Evolutionary conservation across 92 coral and sea anemone genomes (phyloP).

Genomic region (Anthopleura xanthogrammica): DNA sequence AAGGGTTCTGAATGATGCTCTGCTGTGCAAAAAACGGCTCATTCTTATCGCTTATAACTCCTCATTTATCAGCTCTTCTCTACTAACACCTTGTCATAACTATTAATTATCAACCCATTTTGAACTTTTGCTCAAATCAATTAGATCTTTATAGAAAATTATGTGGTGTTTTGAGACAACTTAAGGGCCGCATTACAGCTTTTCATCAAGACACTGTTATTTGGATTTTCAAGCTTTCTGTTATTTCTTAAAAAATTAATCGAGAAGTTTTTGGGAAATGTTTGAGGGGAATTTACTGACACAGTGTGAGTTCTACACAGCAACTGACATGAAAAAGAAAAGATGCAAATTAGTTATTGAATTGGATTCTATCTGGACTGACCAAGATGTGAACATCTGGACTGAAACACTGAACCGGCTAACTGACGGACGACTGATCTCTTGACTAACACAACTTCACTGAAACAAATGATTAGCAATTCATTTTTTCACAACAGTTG

Average conservation of each 20-base stretch:
- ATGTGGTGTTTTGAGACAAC: not conserved
- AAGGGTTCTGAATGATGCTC: slow-evolving; percentile 5
- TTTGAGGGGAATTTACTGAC: slow-evolving; percentile 32
- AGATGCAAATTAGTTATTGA: slow-evolving; percentile 72
- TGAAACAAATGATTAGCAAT: not conserved
- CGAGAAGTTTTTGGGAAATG: slow-evolving; percentile 25
- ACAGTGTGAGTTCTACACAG: slow-evolving; percentile 58
- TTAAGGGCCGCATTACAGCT: not conserved
- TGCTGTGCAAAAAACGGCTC: not conserved
- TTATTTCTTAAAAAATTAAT: slow-evolving; percentile 12
- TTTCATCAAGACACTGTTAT: not conserved
- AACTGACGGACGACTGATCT: no score
- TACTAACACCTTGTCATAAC: slow-evolving; percentile 27
- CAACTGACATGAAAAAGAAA: slow-evolving; percentile 52
- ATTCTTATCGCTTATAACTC: slow-evolving; percentile 6
- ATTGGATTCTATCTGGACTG: slow-evolving; percentile 51
- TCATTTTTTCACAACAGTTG: not conserved
- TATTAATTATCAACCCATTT: slow-evolving; percentile 17
- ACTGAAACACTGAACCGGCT: not conserved
- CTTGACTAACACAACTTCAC: not conserved
- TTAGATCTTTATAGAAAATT: not conserved
- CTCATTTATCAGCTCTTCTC: slow-evolving; percentile 15
- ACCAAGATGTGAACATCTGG: slow-evolving; percentile 82
- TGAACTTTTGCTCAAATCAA: slow-evolving; percentile 2
- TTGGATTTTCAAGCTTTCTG: not conserved